Percentiles rank a stretch among this genome's conserved stretches.
Evolutionary conservation across 2,888 invertebrate genomes (phyloP).

Genomic region (Scaptomyza cyrtandrae): DNA sequence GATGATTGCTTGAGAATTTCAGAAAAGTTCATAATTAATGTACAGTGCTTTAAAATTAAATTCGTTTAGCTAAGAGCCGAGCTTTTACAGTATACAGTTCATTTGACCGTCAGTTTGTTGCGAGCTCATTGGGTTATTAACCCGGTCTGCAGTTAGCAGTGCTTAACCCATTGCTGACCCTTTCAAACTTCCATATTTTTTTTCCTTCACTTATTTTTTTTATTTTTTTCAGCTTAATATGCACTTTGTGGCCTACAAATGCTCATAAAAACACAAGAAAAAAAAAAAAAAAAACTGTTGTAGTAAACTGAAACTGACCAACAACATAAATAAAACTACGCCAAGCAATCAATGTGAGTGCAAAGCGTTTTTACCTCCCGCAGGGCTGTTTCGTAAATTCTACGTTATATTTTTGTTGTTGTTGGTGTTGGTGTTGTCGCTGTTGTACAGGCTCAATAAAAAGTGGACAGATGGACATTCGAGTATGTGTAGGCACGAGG

Average conservation of each 20-base stretch:
- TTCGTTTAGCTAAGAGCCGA: constrained; percentile 22
- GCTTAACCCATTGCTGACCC: constrained; percentile 55
- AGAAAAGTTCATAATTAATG: constrained; percentile 12
- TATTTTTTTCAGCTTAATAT: constrained; percentile 66
- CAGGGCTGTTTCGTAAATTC: constrained; percentile 50
- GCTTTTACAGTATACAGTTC: constrained; percentile 23
- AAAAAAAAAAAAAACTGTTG: constrained; percentile 38
- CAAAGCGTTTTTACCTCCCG: constrained; percentile 77
- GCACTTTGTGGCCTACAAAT: constrained; percentile 77
- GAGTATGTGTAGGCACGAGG: constrained; percentile 10
- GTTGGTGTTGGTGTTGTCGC: constrained; percentile 38
- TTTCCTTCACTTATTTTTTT: constrained; percentile 6
- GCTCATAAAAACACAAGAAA: constrained; percentile 44
- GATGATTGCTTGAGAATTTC: not conserved
- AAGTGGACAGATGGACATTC: constrained; percentile 63
- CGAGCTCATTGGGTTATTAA: constrained; percentile 52
- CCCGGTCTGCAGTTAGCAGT: constrained; percentile 33
- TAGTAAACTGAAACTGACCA: constrained; percentile 62
- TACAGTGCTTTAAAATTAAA: constrained; percentile 24
- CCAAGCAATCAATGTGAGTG: constrained; percentile 75
- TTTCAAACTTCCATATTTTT: constrained; percentile 20
- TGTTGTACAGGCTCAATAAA: constrained; percentile 68
- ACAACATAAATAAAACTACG: constrained; percentile 76
- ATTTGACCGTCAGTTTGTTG: constrained; percentile 34
- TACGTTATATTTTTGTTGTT: constrained; percentile 34